Evolutionary conservation across 2,888 invertebrate genomes (phyloP), one percentile per base, ranked within the genome.

Genomic region (Dynastes hyllus): DNA sequence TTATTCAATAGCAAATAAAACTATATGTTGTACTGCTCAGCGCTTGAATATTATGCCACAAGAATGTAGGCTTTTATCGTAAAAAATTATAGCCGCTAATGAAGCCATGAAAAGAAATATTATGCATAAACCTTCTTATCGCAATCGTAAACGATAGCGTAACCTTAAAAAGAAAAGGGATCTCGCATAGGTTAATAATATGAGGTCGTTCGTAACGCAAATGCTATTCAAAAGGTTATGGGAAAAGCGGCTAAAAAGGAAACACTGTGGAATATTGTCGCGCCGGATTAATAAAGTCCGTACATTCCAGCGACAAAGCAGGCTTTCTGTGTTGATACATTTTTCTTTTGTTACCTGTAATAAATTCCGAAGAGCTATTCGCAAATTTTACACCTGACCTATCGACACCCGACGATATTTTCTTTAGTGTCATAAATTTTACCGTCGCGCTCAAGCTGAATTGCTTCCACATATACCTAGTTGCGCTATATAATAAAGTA

Each of bases 401-500:
- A 75, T 61, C 73, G 40, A 45, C 29, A 22, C 45, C 27, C 5
- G 27, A 27, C 32, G 27, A 75, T 45, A 61, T 61, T 45, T 61
- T 75, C 61, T 61, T 63, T 61, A 75, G 61, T 61, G 22, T 63
- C 73, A 22, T 75, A 75, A 75, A 75, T 75, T 73, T 75, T 61
- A 61, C 61, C 4, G 11, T 45, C 22, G 27, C 61, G 61, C 22
- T 45, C 63, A 40, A 11, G 45, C 27, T 22, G 61, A 75, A 75
- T 73, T 40, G 45, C 73, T 9, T 61, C 2, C 13, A 3, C 11
- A 3, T 27, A 69, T 63, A 29, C 16, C 55, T 22, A 66, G 66
- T 66, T n/a, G 50, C 11, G 45, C 45, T 11, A 11, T 45, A 8
- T 45, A 71, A 55, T 71, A 71, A 71, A 71, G 37, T 27, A 8